These are phyloP conservation scores for Lapara coniferarum DNA, from an alignment of 2,888 invertebrate genomes.

Conservation along the genomic window DNA sequence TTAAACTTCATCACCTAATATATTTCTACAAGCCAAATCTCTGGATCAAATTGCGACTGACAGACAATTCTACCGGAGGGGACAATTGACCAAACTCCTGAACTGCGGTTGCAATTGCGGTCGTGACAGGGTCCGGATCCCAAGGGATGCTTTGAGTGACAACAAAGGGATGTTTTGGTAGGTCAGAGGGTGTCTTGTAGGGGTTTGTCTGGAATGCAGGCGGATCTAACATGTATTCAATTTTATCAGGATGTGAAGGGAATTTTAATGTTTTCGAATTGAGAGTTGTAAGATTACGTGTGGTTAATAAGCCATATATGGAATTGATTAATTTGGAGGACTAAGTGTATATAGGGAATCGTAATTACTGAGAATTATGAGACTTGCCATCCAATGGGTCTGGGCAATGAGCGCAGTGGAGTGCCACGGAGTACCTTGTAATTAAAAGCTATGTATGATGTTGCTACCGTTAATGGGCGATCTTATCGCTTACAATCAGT, in stretches of 20 bases:
- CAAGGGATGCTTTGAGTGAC: constrained; percentile 21
- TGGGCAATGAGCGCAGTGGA: too few relatives aligned
- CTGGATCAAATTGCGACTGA: constrained; percentile 15
- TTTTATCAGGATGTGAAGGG: neutral
- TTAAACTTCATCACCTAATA: neutral
- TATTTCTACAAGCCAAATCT: neutral
- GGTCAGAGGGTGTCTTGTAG: neutral
- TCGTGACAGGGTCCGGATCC: constrained; percentile 16
- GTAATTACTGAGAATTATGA: too few relatives aligned
- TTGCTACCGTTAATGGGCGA: too few relatives aligned
- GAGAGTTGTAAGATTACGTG: neutral
- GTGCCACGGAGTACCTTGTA: too few relatives aligned
- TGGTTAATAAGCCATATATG: too few relatives aligned
- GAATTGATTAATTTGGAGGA: too few relatives aligned
- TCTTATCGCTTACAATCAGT: too few relatives aligned
- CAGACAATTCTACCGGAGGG: constrained; percentile 12
- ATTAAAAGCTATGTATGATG: too few relatives aligned
- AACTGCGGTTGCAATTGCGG: constrained; percentile 21
- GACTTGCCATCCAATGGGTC: too few relatives aligned
- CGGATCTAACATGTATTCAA: neutral
- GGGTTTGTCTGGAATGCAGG: neutral
- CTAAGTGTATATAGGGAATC: too few relatives aligned
- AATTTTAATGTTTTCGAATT: neutral
- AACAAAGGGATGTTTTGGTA: constrained; percentile 12
- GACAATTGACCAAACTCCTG: constrained; percentile 11